Evolutionary conservation across 2,888 invertebrate species (phyloP).

Genomic region (Limnephilus marmoratus): DNA sequence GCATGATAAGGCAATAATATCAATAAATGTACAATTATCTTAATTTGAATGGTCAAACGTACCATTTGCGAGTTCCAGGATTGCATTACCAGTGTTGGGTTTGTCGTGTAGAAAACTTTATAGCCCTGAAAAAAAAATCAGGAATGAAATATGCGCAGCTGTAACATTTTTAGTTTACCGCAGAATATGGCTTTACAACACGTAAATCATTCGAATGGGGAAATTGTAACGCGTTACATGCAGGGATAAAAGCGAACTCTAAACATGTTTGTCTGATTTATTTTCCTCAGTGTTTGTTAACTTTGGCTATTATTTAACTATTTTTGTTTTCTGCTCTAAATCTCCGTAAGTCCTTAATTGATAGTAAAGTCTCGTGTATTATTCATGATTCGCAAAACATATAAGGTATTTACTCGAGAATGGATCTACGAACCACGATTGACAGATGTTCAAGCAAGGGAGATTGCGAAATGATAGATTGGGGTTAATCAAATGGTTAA

Average conservation of each 20-base stretch:
- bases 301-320: background rate
- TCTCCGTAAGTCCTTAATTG: background rate
- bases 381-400: background rate
- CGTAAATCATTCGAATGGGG: slow-evolving; percentile 40
- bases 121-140: slow-evolving; percentile 84
- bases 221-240: slow-evolving; percentile 18
- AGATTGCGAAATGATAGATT: background rate
- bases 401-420: background rate
- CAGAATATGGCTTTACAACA: slow-evolving; percentile 44
- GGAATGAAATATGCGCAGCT: slow-evolving; percentile 38
- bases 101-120: slow-evolving; percentile 97
- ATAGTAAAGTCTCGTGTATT: background rate
- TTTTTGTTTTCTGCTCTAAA: slow-evolving; percentile 1
- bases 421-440: background rate
- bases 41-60: slow-evolving; percentile 66
- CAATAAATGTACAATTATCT: background rate
- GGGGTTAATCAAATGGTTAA: slow-evolving; percentile 2
- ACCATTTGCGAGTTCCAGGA: slow-evolving; percentile 95
- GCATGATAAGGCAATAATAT: background rate
- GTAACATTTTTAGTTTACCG: slow-evolving; percentile 45
- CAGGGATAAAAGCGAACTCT: slow-evolving; percentile 10
- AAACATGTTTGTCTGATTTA: background rate
- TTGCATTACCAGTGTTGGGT: slow-evolving; percentile 89
- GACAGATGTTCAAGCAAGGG: slow-evolving; percentile 2
- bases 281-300: background rate